Evolutionary conservation across 2,113 vertebrate species (phyloP), one percentile per base, ranked within the genome.

Genomic region (Epinephelus fuscoguttatus): DNA sequence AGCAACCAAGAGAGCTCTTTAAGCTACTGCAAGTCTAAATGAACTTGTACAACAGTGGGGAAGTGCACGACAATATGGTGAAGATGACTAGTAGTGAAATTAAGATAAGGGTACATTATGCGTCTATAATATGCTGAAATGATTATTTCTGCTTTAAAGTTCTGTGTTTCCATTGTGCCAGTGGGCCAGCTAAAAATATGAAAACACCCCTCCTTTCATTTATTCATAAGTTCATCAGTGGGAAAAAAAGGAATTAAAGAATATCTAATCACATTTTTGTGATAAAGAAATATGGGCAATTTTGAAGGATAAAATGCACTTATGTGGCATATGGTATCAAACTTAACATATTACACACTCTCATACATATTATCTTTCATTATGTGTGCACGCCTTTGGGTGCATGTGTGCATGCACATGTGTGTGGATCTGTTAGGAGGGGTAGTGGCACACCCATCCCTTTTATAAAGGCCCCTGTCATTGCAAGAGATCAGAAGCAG

Each of bases 391-490:
- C 57, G 33, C 45, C 18, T 70, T n/a, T 63, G 37, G 15, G 69
- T 85, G 68, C 49, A 63, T 75, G 27, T 84, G 69, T 64, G 60
- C 15, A 57, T 70, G 66, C 40, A 67, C 67, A 69, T 23, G 33
- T 85, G 81, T 85, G 81, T 85, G 87, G 68, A 82, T 80, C 45
- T 69, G 75, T 83, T 82, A 81, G 75, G 89, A 85, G 84, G 75
- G 91, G 84, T 79, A 56, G 81, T 66, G 84, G 78, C 89, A 86
- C 86, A 85, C 84, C 85, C 83, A 76, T 85, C 82, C 30, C 82
- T 87, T 83, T 85, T 80, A 89, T 92, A 94, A 89, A 91, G 89
- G 76, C 81, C 75, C 84, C 91, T 93, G 94, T 95, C 94, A 94
- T 78, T 85, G 90, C 67, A 30, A 84, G 85, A 90, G 91, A 95